Conservation (phyloP, 2,113 vertebrate genomes). For the Scopus umbretta region DNA sequence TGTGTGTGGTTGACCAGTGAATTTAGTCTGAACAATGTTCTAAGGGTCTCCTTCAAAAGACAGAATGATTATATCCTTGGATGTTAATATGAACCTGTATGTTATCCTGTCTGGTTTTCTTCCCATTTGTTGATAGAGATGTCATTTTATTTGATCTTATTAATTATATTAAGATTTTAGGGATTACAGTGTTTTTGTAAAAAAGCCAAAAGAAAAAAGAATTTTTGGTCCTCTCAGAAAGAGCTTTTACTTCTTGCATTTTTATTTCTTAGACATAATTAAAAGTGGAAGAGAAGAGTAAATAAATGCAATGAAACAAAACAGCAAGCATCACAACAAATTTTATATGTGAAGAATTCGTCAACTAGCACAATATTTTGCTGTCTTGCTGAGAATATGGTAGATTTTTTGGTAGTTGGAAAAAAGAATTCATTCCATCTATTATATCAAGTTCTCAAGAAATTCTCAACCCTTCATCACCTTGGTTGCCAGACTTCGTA, state of each 20-base stretch:
- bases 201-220: not conserved
- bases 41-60: not conserved
- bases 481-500: not conserved
- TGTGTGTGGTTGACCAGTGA: not conserved
- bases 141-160: not conserved
- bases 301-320: not conserved
- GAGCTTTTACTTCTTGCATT: not conserved
- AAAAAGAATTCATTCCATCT: not conserved
- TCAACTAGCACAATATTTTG: not conserved
- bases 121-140: not conserved
- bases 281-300: not conserved
- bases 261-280: not conserved
- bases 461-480: not conserved
- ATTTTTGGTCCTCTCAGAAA: not conserved
- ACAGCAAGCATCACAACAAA: not conserved
- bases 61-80: not conserved
- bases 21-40: not conserved
- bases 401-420: not conserved
- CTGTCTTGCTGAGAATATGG: not conserved
- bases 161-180: not conserved
- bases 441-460: not conserved
- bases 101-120: not conserved
- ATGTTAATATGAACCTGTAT: not conserved
- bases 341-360: not conserved
- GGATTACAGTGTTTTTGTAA: not conserved